Evolutionary conservation across 1,140 invertebrate species (phyloP), one percentile per base, ranked within the genome.

Genomic region (Drosophila arizonae): DNA sequence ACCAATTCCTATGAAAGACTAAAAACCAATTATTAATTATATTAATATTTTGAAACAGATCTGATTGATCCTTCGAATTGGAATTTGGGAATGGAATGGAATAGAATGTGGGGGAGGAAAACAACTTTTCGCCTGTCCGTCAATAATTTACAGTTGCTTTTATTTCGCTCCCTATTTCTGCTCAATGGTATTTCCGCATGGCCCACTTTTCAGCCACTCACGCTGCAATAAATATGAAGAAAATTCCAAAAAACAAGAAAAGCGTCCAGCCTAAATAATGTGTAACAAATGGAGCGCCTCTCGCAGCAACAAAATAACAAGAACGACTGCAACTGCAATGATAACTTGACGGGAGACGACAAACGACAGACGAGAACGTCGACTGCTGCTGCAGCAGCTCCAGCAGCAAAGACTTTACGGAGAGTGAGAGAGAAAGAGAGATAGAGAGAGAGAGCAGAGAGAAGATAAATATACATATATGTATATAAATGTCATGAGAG

Each of bases 211-310:
- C 48, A 67, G 61, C 9, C 65, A 56, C 71, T 76, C 65, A 33
- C 39, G 46, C 58, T 52, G 75, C 79, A 77, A 85, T 85, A 80
- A 85, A 85, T 85, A 86, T 65, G 43, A 65, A 33, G 68, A 57
- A 75, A 77, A 81, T 77, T 80, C 63, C 60, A 65, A 67, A 75
- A 60, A 52, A 73, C 65, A 46, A 51, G 30, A 45, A 56, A 60
- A 60, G 63, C 45, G 61, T 17, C 48, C 13, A 30, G 48, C 65
- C 69, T 76, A 79, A 87, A 87, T 87, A 81, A 87, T 87, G 82
- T 87, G 82, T 87, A 87, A 87, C 82, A 87, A 87, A 87, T 87
- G 82, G 78, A 67, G 78, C 82, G 68, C 81, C 78, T 87, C 76
- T 81, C 68, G 66, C 81, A 79, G 72, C 68, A 76, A 78, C 79